These are phyloP conservation scores for Fulica atra DNA, from an alignment of 2,113 vertebrate genomes.

Conservation along the genomic window DNA sequence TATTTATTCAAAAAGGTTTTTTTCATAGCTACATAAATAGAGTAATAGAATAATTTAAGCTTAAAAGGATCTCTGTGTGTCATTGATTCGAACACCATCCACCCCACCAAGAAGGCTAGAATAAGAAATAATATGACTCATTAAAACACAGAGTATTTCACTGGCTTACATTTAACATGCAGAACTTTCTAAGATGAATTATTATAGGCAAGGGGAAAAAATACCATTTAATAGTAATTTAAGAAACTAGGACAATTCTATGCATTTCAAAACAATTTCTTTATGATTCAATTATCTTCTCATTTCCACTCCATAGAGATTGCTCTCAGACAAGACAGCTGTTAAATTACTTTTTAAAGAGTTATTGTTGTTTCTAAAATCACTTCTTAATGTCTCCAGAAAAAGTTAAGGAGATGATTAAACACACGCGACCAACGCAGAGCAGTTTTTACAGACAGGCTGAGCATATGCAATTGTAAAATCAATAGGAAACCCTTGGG, in stretches of 20 bases:
- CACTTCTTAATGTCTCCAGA: neutral
- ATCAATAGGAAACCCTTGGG: neutral
- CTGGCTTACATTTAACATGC: neutral
- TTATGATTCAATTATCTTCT: slow-evolving; percentile 48
- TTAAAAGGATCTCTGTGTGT: neutral
- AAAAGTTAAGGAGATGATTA: slow-evolving; percentile 32
- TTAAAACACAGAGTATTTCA: neutral
- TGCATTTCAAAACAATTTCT: slow-evolving; percentile 42
- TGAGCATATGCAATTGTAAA: neutral
- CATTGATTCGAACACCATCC: neutral
- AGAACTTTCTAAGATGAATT: slow-evolving; percentile 1
- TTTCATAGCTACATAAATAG: neutral
- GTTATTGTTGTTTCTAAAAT: slow-evolving; percentile 35
- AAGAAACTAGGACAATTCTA: slow-evolving; percentile 20
- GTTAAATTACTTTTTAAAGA: slow-evolving; percentile 45
- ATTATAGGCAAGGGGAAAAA: neutral
- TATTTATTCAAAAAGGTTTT: neutral
- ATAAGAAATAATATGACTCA: neutral
- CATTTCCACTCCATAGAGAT: neutral
- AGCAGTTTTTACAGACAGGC: neutral
- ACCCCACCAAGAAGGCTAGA: neutral
- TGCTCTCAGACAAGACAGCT: neutral
- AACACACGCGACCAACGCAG: neutral
- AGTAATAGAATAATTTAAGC: neutral
- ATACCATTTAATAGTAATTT: slow-evolving; percentile 3